These are phyloP conservation scores for Hipparchia sbordonii DNA, from an alignment of 2,888 invertebrate species.

Conservation along the genomic window DNA sequence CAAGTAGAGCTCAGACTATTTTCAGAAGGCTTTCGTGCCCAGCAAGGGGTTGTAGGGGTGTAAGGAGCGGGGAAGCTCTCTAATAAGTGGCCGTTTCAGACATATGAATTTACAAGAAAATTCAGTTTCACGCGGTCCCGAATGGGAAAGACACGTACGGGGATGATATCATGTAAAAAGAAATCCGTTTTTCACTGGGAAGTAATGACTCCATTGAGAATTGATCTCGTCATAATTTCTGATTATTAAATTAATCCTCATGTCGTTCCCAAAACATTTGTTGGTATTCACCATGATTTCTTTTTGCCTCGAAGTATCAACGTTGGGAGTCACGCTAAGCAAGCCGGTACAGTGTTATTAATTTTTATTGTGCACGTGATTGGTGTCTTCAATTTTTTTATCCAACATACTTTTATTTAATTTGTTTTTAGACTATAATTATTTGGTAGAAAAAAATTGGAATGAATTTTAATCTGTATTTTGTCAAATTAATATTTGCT, in stretches of 20 bases:
- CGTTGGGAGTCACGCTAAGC: conserved; percentile 54
- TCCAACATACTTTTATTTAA: background rate
- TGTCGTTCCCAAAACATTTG: conserved; percentile 53
- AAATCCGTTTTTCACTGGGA: conserved; percentile 37
- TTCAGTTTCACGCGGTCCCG: conserved; percentile 51
- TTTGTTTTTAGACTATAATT: background rate
- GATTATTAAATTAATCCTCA: conserved; percentile 42
- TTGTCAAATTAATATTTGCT: background rate
- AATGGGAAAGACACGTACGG: conserved; percentile 44
- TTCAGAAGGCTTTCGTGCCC: conserved; percentile 30
- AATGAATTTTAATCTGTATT: background rate
- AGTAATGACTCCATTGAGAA: conserved; percentile 47
- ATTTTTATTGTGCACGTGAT: conserved; percentile 26
- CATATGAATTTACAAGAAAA: conserved; percentile 38
- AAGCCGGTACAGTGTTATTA: conserved; percentile 35
- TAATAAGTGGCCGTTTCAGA: conserved; percentile 33
- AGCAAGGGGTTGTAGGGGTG: conserved; percentile 22
- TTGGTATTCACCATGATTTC: conserved; percentile 60
- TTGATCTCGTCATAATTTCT: conserved; percentile 36
- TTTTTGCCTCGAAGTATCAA: conserved; percentile 55
- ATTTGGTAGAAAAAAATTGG: background rate
- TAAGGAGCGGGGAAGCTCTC: conserved; percentile 31
- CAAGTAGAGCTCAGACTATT: conserved; percentile 32
- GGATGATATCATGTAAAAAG: conserved; percentile 40
- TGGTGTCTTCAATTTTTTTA: background rate